Percentiles rank a stretch among this genome's conserved stretches.
phyloP scores from a whole-genome alignment of 2,888 invertebrate genomes.

The Zeuzera pyrina region DNA sequence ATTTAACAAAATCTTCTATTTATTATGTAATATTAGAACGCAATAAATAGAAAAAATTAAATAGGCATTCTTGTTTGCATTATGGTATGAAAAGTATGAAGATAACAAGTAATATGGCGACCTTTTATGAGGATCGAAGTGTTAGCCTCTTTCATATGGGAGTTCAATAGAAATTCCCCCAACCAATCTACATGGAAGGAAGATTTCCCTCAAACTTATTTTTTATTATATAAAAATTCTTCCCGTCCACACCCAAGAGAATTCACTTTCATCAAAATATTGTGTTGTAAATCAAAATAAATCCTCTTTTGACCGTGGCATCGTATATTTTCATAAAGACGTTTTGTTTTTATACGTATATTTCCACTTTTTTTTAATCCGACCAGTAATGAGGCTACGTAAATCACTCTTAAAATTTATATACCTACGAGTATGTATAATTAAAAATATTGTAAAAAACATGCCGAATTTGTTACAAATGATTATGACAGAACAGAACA shows the following conservation, averaged over 20 bases:
- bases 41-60: too few species aligned
- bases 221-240: slow-evolving; percentile 27
- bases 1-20: too few species aligned
- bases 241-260: slow-evolving; percentile 10
- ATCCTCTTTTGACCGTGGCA: slow-evolving; percentile 9
- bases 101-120: too few species aligned
- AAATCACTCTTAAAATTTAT: background rate
- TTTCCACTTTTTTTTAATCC: background rate
- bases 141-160: slow-evolving; percentile 24
- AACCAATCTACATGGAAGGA: slow-evolving; percentile 33
- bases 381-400: background rate
- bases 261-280: slow-evolving; percentile 12
- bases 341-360: background rate
- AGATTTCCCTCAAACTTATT: slow-evolving; percentile 29
- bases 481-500: too few species aligned
- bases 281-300: slow-evolving; percentile 16
- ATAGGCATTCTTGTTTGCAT: too few species aligned
- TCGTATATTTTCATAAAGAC: slow-evolving; percentile 13
- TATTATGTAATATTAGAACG: too few species aligned
- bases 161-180: slow-evolving; percentile 35
- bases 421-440: background rate
- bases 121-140: too few species aligned
- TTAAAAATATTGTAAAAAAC: too few species aligned
- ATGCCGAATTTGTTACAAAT: too few species aligned
- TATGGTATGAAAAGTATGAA: too few species aligned